Evolutionary conservation across 2,113 vertebrate genomes (phyloP).

Genomic region (Nansenia antarctica): DNA sequence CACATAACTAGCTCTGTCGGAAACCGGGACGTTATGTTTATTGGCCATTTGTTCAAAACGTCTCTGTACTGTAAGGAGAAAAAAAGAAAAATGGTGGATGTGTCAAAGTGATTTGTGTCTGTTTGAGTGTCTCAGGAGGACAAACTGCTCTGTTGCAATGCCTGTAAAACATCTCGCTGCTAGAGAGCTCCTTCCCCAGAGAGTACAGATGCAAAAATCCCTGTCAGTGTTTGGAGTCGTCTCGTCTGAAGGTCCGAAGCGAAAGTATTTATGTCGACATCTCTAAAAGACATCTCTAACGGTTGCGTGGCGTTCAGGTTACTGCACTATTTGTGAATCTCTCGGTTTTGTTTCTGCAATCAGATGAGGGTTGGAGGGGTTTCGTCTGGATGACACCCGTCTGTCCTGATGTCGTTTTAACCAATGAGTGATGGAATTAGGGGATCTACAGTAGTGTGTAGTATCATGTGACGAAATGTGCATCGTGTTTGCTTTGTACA

Average conservation of each 20-base stretch:
- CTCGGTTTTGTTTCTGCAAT: not conserved
- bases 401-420: too few species aligned
- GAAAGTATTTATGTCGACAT: constrained; percentile 29
- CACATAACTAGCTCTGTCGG: constrained; percentile 14
- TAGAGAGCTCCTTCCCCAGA: constrained; percentile 58
- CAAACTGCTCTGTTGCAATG: constrained; percentile 54
- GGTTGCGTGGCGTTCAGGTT: constrained; percentile 22
- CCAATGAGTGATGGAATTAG: not conserved
- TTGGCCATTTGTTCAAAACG: constrained; percentile 26
- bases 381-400: not conserved
- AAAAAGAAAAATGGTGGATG: constrained; percentile 43
- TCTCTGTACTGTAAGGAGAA: constrained; percentile 32
- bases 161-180: constrained; percentile 71
- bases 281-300: constrained; percentile 16
- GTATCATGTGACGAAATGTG: too few species aligned
- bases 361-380: not conserved
- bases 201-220: constrained; percentile 61
- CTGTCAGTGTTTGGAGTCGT: constrained; percentile 51
- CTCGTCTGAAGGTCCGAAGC: constrained; percentile 29
- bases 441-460: too few species aligned
- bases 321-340: not conserved
- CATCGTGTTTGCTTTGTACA: not conserved
- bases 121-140: constrained; percentile 56
- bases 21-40: constrained; percentile 42
- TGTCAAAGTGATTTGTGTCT: constrained; percentile 70